Conservation (phyloP, 2,113 vertebrate species). For the Merops nubicus region DNA sequence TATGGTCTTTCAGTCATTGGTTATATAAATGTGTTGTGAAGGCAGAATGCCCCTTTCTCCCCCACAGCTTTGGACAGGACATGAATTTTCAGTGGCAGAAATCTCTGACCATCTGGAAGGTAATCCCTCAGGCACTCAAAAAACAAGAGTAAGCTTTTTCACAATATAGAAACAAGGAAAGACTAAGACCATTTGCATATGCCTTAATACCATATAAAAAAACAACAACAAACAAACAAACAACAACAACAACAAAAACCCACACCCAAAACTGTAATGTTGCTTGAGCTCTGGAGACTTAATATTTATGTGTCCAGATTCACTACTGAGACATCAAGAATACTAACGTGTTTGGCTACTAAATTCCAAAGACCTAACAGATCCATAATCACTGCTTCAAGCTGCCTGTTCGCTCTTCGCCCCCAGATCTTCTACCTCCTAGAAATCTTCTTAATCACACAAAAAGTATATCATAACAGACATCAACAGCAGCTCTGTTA, state of each 20-base stretch:
- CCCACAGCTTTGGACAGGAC: background rate
- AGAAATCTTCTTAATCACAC: background rate
- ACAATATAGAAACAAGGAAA: background rate
- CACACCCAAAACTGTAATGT: background rate
- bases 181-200: conserved; percentile 5
- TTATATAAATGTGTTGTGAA: background rate
- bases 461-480: background rate
- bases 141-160: conserved; percentile 27
- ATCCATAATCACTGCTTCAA: background rate
- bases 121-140: conserved; percentile 14
- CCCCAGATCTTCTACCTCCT: background rate
- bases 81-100: conserved; percentile 2
- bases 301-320: background rate
- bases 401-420: background rate
- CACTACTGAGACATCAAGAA: background rate
- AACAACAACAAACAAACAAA: too few species aligned
- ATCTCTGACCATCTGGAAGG: conserved; percentile 31
- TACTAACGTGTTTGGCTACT: background rate
- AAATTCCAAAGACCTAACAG: background rate
- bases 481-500: background rate
- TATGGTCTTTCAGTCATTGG: background rate
- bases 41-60: background rate
- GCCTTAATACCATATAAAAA: background rate
- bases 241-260: too few species aligned
- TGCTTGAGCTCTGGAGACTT: background rate